Base-by-base conservation (phyloP, 2,888 invertebrate species). In the Notocelia uddmanniana region DNA sequence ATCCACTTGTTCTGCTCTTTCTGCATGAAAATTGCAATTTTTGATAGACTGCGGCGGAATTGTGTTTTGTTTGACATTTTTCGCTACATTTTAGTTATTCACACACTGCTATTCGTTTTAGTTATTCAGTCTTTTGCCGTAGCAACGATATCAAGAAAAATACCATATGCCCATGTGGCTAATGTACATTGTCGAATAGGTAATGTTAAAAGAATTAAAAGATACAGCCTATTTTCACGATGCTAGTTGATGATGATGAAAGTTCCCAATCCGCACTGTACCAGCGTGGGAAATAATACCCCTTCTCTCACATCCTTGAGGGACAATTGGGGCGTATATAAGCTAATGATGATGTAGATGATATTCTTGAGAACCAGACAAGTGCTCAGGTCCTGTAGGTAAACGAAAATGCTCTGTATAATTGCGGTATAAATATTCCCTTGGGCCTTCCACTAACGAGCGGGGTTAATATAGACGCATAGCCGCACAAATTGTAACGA, bases 401-500 rank as follows among this genome's bases (percentile, higher is more conserved):
- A 31, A 34, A 13, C 0, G 13, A 37, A 1, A 37, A 37, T 3
- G 37, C 13, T 37, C 41, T 19, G n/a, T 21, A 41, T 59, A 59
- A 41, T 37, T 21, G 21, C 15, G 15, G 8, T 3, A 19, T 59
- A 59, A 59, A 59, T 58, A 59, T 59, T 59, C 41, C 21, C 8
- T 13, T 3, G 15, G 5, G 45, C n/a, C 45, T 13, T 45, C 45
- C 45, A 45, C 45, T 45, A 45, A 63, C 45, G 62, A 48, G 48
- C 48, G 31, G 8, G 50, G 19, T 31, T 63, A 64, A 64, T 64
- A 34, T 21, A 54, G 31, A 52, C 55, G 26, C 26, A 54, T 21
- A 52, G 23, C 34, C 55, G 15, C 37, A 48, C 58, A 59, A 50
- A 68, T 59, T 68, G 26, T 67, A 67, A 67, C 71, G 45, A 67